These are phyloP conservation scores for Mnemiopsis leidyi DNA, from an alignment of 37 sponge, comb jelly and placozoan genomes.

Conservation along the genomic window DNA sequence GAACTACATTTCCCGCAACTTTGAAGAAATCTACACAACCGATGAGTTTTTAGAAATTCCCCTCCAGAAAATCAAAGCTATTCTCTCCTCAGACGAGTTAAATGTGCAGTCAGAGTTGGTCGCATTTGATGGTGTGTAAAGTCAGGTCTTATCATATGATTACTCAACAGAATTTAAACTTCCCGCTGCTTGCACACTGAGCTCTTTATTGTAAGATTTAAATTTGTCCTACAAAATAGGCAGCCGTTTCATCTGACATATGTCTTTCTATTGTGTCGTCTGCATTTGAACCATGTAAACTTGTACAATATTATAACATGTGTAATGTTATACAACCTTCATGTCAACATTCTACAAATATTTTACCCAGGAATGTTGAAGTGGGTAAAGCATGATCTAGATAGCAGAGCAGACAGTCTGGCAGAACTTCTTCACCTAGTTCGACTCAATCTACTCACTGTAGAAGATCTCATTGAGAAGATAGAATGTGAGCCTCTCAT, in stretches of 20 bases:
- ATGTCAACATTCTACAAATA: too few species aligned
- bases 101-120: conserved; percentile 49
- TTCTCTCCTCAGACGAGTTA: conserved; percentile 45
- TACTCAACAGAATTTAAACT: too few species aligned
- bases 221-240: too few species aligned
- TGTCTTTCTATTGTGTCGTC: too few species aligned
- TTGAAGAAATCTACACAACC: background rate
- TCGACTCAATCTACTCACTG: conserved; percentile 10
- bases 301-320: too few species aligned
- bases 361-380: conserved; percentile 54
- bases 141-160: too few species aligned
- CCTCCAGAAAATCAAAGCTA: conserved; percentile 27
- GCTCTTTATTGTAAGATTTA: too few species aligned
- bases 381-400: conserved; percentile 57
- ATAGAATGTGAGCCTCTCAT: conserved; percentile 40
- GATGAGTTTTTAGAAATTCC: conserved; percentile 29
- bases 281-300: too few species aligned
- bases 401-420: background rate
- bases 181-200: too few species aligned
- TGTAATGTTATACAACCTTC: too few species aligned
- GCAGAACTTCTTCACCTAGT: background rate
- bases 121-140: conserved; percentile 26
- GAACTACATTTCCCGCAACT: background rate
- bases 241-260: too few species aligned
- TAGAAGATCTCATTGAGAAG: conserved; percentile 53